Evolutionary conservation across 1,140 invertebrate genomes (phyloP), one percentile per base, ranked within the genome.

Genomic region (Euschistus heros): DNA sequence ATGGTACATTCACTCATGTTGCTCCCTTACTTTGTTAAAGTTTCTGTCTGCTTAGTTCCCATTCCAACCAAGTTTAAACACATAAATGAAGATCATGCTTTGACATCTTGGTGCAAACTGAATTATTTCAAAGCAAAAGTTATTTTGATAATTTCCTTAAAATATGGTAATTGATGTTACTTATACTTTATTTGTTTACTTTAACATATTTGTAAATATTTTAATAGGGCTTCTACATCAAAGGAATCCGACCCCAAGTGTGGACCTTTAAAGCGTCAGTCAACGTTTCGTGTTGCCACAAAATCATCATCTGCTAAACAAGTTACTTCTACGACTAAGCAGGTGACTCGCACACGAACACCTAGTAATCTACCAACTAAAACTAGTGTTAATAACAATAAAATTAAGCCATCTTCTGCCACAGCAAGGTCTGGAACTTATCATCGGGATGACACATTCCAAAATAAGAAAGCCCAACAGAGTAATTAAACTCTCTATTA

Each of bases 241-340:
- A 54, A 54, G 18, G 52, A 54, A 27, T 18, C 57, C 2, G 64
- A 64, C 4, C 59, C 42, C 44, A 66, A 61, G 47, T 52, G 37
- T 42, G 30, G 50, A 18, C 2, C 27, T 22, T 44, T 65, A 15
- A 69, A 65, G 27, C 17, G 69, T n/a, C 66, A 46, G 13, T 64
- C 69, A 8, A 69, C 69, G 8, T 69, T 68, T 42, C 50, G 67
- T 24, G 68, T 69, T 30, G 54, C 66, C n/a, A 57, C 64, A 8
- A 67, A 69, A 62, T 63, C 68, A 13, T 65, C 67, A 0, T 24
- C 44, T n/a, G 46, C 66, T 24, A 61, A 59, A 61, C 27, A 60
- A 33, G 27, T 60, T 14, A 22, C 7, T 30, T 6, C 22, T 30
- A 26, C 33, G 3, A 8, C 24, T 33, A 27, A 26, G 27, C 57